Evolutionary conservation across 2,888 invertebrate genomes (phyloP).

Genomic region (Onthophagus sagittarius): DNA sequence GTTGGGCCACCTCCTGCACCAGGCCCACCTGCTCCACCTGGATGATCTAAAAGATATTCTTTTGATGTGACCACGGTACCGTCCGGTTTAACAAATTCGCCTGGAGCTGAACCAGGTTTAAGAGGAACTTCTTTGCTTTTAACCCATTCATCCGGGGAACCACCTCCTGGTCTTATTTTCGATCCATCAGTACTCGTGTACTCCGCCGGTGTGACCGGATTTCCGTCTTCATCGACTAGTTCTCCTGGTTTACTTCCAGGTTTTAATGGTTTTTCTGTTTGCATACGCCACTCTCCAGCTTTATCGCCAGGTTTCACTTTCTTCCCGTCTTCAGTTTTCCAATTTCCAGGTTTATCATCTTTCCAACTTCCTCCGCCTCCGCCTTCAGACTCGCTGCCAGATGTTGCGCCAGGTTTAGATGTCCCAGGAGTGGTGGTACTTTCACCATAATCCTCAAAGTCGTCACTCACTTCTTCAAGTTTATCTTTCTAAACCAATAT

Average conservation of each 20-base stretch:
- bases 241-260: background rate
- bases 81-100: too few species aligned
- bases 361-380: too few species aligned
- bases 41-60: background rate
- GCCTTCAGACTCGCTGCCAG: too few species aligned
- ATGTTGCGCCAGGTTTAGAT: too few species aligned
- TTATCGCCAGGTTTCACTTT: background rate
- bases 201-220: too few species aligned
- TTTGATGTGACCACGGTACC: background rate
- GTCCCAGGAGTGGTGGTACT: background rate
- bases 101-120: too few species aligned
- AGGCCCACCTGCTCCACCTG: background rate
- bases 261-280: background rate
- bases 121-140: too few species aligned
- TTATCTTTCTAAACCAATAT: constrained; percentile 8
- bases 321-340: background rate
- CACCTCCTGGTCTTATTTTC: too few species aligned
- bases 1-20: constrained; percentile 3
- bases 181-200: too few species aligned
- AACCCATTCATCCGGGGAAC: too few species aligned
- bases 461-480: background rate
- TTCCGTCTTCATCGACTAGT: background rate
- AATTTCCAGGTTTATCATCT: background rate
- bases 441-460: background rate
- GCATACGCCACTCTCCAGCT: background rate